Base-by-base conservation (phyloP, 2,797 vertebrate genomes). In the Enteromius radiatus region DNA sequence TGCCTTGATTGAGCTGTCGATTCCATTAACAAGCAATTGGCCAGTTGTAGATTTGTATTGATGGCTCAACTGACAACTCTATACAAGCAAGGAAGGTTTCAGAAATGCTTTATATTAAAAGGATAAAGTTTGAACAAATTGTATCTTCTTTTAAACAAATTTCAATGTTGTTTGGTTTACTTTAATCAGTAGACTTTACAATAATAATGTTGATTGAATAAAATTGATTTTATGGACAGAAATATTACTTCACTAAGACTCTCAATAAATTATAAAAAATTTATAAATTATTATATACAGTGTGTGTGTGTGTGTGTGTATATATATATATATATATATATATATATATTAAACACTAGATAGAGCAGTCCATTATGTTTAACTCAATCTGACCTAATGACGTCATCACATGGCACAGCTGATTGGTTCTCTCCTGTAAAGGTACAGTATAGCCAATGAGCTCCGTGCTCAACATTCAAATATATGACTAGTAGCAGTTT, bases 1-100 rank as follows among this genome's bases (percentile, higher is more conserved):
- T 74, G 38, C 65, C 77, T 83, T 84, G 82, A 86, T 84, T 84
- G 54, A 49, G 12, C 28, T 79, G 86, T 88, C 87, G 41, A 88
- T 88, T 80, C 52, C 70, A 82, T 88, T 85, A 84, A 69, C 54
- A 84, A 74, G 23, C 63, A 76, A 86, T 71, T 59, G 31, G 80
- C 28, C 56, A 52, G 23, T 43, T 67, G 54, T 68, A 68, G 70
- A 67, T 79, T 81, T 64, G 45, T 71, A 81, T 38, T 80, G 77
- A 87, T 15, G 5, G 36, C 41, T 82, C 28, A 54, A 64, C 63
- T 52, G 61, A 67, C 76, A 74, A 33, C 68, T 76, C 17, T 78
- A 38, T 85, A 26, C 45, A 45, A 56, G 19, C 45, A 14, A 86
- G 61, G 47, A 15, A 45, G 36, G 76, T 61, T 65, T 82, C 38